Evolutionary conservation across 1,140 invertebrate species (phyloP).

Genomic region (Metaphire vulgaris): DNA sequence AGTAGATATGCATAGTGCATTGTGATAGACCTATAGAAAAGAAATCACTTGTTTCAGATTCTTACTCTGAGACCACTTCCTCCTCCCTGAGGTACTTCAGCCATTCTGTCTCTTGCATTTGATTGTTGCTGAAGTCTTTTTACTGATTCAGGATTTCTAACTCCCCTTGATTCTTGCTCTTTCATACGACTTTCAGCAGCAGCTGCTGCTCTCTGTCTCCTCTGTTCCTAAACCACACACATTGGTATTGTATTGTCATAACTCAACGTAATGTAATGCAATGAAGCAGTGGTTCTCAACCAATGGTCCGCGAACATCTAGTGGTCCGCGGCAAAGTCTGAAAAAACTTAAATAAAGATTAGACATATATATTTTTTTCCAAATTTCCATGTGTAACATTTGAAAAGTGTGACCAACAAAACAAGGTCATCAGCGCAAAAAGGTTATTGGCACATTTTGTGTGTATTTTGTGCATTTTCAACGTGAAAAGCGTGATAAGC

Average conservation of each 20-base stretch:
- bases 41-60: not conserved
- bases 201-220: not conserved
- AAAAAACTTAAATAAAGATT: no score
- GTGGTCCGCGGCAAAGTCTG: no score
- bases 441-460: no score
- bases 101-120: not conserved
- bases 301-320: no score
- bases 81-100: not conserved
- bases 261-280: not conserved
- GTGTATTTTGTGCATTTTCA: no score
- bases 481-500: no score
- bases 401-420: no score
- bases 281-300: no score
- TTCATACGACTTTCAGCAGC: not conserved
- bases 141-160: not conserved
- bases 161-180: not conserved
- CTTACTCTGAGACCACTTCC: not conserved
- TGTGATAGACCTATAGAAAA: not conserved
- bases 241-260: not conserved
- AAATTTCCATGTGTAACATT: not conserved
- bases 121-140: not conserved
- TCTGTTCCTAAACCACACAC: not conserved
- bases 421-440: no score
- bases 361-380: not conserved
- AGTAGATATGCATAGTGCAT: not conserved